Conservation (phyloP, 1,140 invertebrate species). For the Dendroctonus valens region DNA sequence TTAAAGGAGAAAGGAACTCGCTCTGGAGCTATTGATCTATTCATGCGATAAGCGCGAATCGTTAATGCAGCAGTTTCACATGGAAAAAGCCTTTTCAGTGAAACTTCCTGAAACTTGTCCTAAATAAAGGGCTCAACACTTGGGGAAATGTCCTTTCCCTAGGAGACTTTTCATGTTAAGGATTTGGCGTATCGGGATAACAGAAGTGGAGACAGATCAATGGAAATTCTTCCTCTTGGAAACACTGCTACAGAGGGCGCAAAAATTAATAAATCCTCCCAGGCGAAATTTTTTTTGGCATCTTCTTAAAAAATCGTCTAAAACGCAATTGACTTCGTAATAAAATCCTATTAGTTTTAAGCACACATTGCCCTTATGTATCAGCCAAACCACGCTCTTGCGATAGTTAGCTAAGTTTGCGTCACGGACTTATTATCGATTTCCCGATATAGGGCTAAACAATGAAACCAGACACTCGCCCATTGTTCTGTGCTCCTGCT, state of each 20-base stretch:
- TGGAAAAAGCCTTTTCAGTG: no score
- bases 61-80: no score
- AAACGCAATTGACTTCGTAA: background rate
- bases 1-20: no score
- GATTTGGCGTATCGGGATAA: background rate
- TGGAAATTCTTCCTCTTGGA: background rate
- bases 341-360: background rate
- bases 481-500: constrained; percentile 1
- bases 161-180: constrained; percentile 10
- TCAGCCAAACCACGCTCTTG: background rate
- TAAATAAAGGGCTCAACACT: background rate
- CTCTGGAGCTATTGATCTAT: no score
- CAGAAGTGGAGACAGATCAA: background rate
- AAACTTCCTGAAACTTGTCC: no score
- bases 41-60: no score
- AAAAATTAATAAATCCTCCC: no score
- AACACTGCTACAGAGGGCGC: no score
- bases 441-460: background rate
- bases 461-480: background rate
- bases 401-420: background rate
- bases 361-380: background rate
- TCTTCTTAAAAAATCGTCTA: background rate
- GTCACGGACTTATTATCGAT: background rate
- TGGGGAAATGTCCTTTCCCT: background rate
- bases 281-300: no score